A percentile compares a stretch with the other conserved stretches of the same genome.
phyloP scores from a whole-genome alignment of 2,888 invertebrate species.

The Xylota segnis region DNA sequence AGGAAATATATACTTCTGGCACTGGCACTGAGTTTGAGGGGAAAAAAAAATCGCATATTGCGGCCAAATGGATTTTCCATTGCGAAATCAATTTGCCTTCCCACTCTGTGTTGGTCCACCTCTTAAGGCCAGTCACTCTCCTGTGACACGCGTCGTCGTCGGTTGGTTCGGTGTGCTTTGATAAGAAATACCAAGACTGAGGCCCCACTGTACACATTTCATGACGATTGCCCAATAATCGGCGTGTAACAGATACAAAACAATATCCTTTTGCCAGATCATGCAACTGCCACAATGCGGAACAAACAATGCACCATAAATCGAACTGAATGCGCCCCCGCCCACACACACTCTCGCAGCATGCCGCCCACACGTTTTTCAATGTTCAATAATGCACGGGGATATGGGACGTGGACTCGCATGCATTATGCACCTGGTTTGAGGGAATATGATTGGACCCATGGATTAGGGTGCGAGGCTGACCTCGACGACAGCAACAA shows the following conservation, averaged over 20 bases:
- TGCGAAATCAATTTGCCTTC: constrained; percentile 72
- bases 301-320: constrained; percentile 60
- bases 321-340: constrained; percentile 42
- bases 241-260: constrained; percentile 41
- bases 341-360: constrained; percentile 18
- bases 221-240: constrained; percentile 66
- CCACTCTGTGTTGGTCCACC: constrained; percentile 60
- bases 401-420: constrained; percentile 31
- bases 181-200: constrained; percentile 37
- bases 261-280: constrained; percentile 60
- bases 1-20: constrained; percentile 61
- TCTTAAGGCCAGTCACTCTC: constrained; percentile 50
- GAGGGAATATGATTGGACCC: constrained; percentile 34
- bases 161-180: constrained; percentile 43
- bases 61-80: constrained; percentile 61
- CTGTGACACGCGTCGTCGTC: constrained; percentile 64
- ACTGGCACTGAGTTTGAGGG: not conserved
- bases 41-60: constrained; percentile 24
- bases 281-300: constrained; percentile 65
- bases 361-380: constrained; percentile 41
- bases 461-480: constrained; percentile 39
- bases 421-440: constrained; percentile 64
- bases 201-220: constrained; percentile 32
- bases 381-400: constrained; percentile 45
- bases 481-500: constrained; percentile 46